Evolutionary conservation across 2,113 vertebrate genomes (phyloP).

Genomic region (Danionella cerebrum): DNA sequence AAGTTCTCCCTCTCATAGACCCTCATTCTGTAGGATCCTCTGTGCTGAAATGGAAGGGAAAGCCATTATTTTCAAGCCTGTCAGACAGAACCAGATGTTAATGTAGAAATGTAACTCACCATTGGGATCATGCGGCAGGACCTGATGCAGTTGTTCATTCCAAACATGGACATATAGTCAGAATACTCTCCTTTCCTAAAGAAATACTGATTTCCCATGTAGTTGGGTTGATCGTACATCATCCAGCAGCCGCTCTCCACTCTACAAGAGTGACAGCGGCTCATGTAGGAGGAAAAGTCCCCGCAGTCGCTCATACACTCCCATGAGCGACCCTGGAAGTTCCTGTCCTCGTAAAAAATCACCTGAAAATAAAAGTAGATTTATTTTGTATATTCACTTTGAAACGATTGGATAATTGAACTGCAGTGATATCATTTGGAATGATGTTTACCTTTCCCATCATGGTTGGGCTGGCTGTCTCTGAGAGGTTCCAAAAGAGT

Average conservation of each 20-base stretch:
- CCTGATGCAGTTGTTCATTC: conserved; percentile 42
- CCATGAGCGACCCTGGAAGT: conserved; percentile 56
- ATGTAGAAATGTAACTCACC: conserved; percentile 1
- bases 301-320: conserved; percentile 56
- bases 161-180: conserved; percentile 39
- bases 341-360: conserved; percentile 58
- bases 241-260: conserved; percentile 44
- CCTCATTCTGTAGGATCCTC: conserved; percentile 56
- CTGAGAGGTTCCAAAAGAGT: background rate
- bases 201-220: conserved; percentile 51
- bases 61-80: background rate
- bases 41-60: conserved; percentile 46
- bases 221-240: conserved; percentile 32
- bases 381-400: background rate
- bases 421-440: background rate
- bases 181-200: conserved; percentile 33
- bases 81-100: background rate
- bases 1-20: conserved; percentile 64
- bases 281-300: conserved; percentile 44
- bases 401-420: background rate
- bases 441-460: background rate
- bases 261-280: conserved; percentile 39
- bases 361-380: conserved; percentile 35
- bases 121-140: conserved; percentile 49
- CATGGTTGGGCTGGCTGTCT: background rate